Evolutionary conservation across 2,888 invertebrate species (phyloP).

Genomic region (Lacanobia wlatinum): DNA sequence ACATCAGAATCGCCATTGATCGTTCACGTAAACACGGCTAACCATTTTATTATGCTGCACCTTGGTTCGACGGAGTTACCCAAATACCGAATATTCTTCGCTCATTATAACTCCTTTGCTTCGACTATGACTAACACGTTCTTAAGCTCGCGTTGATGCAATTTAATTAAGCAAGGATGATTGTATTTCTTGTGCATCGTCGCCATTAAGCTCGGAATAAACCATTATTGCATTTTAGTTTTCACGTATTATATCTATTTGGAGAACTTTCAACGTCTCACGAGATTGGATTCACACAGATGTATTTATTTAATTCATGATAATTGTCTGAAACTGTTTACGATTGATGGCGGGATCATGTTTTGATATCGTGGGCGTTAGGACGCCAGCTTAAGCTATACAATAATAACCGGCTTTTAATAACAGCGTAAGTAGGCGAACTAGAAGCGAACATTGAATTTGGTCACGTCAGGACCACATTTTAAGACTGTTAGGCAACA

Average conservation of each 20-base stretch:
- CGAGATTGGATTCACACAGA: background rate
- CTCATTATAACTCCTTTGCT: slow-evolving; percentile 59
- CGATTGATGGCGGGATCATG: slow-evolving; percentile 29
- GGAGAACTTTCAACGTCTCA: slow-evolving; percentile 16
- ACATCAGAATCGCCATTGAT: slow-evolving; percentile 61
- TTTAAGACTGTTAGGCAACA: slow-evolving; percentile 69
- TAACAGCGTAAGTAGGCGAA: slow-evolving; percentile 62
- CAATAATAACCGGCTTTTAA: slow-evolving; percentile 58
- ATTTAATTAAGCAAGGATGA: slow-evolving; percentile 75
- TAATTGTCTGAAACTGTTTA: slow-evolving; percentile 36
- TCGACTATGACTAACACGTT: slow-evolving; percentile 70
- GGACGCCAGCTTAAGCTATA: slow-evolving; percentile 32
- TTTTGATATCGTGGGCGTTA: slow-evolving; percentile 60
- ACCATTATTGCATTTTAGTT: slow-evolving; percentile 53
- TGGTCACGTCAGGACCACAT: slow-evolving; percentile 66
- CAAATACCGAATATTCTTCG: slow-evolving; percentile 63
- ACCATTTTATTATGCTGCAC: slow-evolving; percentile 57
- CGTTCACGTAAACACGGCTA: slow-evolving; percentile 51
- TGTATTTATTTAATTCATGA: slow-evolving; percentile 35
- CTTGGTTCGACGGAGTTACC: slow-evolving; percentile 68
- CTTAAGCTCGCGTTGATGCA: slow-evolving; percentile 68
- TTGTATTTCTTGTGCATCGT: slow-evolving; percentile 70
- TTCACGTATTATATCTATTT: slow-evolving; percentile 47
- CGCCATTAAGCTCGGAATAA: slow-evolving; percentile 62
- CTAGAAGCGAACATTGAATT: slow-evolving; percentile 60